Evolutionary conservation across 1,140 invertebrate genomes (phyloP).

Genomic region (Plectus sambesii): DNA sequence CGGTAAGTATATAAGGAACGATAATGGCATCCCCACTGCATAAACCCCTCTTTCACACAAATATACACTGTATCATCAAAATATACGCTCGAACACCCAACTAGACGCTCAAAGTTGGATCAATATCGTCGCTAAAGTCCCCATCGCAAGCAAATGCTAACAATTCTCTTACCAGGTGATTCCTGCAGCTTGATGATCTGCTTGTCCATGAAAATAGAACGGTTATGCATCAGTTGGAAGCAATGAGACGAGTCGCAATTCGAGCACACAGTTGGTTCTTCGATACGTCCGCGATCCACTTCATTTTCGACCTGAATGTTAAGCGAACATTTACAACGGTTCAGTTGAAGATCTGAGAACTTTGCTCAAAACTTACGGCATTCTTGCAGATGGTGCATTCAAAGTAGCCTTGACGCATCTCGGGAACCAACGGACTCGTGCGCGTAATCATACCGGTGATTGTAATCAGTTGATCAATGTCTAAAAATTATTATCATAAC

Average conservation of each 20-base stretch:
- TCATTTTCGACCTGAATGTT: conserved; percentile 31
- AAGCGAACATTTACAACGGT: background rate
- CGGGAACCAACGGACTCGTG: conserved; percentile 83
- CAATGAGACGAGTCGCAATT: conserved; percentile 87
- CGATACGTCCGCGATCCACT: conserved; percentile 74
- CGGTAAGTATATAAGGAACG: too few species aligned
- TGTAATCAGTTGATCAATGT: conserved; percentile 95
- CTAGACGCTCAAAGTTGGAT: too few species aligned
- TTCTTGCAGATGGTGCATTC: conserved; percentile 80
- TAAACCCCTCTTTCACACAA: too few species aligned
- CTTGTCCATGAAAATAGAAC: conserved; percentile 91
- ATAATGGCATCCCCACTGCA: too few species aligned
- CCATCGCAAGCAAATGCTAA: too few species aligned
- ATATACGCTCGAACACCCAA: too few species aligned
- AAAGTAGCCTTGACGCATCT: conserved; percentile 95
- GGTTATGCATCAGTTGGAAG: conserved; percentile 84
- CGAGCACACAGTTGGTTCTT: conserved; percentile 82
- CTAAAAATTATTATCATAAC: conserved; percentile 50
- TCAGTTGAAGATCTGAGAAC: conserved; percentile 54
- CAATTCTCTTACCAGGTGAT: conserved; percentile 75
- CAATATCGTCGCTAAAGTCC: too few species aligned
- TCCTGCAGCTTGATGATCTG: conserved; percentile 97
- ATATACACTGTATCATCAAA: too few species aligned
- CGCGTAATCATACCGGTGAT: conserved; percentile 95
- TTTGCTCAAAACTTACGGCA: conserved; percentile 56